Evolutionary conservation across 2,113 vertebrate genomes (phyloP).

Genomic region (Nerophis lumbriciformis): DNA sequence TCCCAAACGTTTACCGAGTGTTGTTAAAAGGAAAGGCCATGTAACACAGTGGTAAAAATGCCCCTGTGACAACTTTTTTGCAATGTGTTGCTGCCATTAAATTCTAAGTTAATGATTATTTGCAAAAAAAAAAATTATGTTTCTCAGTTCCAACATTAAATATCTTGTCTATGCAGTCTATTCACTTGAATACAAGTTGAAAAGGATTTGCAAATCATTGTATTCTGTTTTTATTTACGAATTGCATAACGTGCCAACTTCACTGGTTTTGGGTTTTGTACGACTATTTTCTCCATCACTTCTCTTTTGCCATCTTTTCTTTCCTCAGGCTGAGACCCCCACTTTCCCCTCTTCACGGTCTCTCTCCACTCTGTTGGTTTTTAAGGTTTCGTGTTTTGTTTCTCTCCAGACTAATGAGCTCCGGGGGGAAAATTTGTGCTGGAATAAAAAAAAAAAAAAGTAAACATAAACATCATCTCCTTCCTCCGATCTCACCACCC

Average conservation of each 20-base stretch:
- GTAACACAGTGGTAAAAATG: too few relatives aligned
- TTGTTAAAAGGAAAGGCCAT: too few relatives aligned
- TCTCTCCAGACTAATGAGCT: slow-evolving; percentile 74
- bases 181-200: background rate
- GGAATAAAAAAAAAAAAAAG: slow-evolving; percentile 60
- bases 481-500: slow-evolving; percentile 13
- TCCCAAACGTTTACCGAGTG: too few relatives aligned
- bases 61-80: too few relatives aligned
- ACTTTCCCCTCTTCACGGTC: background rate
- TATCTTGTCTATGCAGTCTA: background rate
- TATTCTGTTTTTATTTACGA: too few relatives aligned
- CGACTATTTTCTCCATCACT: background rate
- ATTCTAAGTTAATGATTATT: too few relatives aligned
- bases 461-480: slow-evolving; percentile 63
- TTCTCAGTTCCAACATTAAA: too few relatives aligned
- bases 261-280: background rate
- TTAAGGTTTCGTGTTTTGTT: slow-evolving; percentile 60
- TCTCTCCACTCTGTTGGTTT: slow-evolving; percentile 57
- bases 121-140: too few relatives aligned
- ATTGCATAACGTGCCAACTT: too few relatives aligned
- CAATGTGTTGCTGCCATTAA: too few relatives aligned
- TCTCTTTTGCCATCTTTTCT: background rate
- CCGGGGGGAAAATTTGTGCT: slow-evolving; percentile 63
- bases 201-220: too few relatives aligned
- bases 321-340: background rate